Evolutionary conservation across 2,113 vertebrate species (phyloP), one percentile per base, ranked within the genome.

Genomic region (Protobothrops flavoviridis): DNA sequence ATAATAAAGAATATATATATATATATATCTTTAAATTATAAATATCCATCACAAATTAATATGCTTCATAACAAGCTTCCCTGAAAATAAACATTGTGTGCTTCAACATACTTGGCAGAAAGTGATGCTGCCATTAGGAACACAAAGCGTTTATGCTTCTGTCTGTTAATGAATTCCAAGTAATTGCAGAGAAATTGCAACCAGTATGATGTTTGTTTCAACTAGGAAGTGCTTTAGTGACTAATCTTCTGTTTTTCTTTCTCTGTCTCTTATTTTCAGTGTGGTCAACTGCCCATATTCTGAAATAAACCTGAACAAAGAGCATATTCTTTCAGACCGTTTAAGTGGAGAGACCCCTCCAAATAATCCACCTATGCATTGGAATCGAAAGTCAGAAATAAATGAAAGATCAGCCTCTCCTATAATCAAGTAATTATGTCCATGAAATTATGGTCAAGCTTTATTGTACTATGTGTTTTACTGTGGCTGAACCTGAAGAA

Each of bases 211-310:
- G 48, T 92, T 94, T 17, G 57, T 39, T 87, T 95, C 55, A 94
- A 52, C 74, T 90, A 92, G 81, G 8, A 39, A 13, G 90, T 90
- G 86, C 56, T 61, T 56, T 94, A 96, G 95, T n/a, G 29, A 87
- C 92, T 92, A 86, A 57, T 92, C 6, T 26, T 2, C 92, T 94
- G 90, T 97, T 17, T 57, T 11, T 23, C 21, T 33, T 53, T 33
- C 24, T 93, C 74, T 93, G 69, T 43, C 57, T 33, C 29, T 93
- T 91, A 57, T 94, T 95, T 97, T 90, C 92, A 98, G 98, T 96
- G 98, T 98, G 81, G 95, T 98, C 95, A 98, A 96, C 94, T 99
- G 98, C 94, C 98, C 98, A 0, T 99, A 99, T 94, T 98, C 98
- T 7, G 98, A 99, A 94, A 96, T 98, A 95, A 98, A 98, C 96